Percentiles rank a stretch among this genome's conserved stretches.
Conservation (phyloP, 2,113 vertebrate genomes). For the Odobenus rosmarus region DNA sequence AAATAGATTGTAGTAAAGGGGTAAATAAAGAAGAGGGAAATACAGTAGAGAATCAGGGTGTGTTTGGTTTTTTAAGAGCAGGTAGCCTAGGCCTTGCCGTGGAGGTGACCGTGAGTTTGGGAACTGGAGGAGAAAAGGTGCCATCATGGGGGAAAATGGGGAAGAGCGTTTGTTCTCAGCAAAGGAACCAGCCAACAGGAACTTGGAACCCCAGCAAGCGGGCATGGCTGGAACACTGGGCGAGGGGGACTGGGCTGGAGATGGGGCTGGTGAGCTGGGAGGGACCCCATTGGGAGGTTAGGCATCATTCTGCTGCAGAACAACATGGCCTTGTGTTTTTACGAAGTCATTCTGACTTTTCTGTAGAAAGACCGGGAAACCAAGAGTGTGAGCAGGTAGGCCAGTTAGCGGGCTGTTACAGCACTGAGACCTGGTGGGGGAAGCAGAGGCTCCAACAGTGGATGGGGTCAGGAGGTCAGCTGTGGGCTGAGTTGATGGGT, state of each 20-base stretch:
- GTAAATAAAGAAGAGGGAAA: not conserved
- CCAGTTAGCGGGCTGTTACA: not conserved
- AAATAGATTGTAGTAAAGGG: not conserved
- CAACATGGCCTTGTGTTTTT: not conserved
- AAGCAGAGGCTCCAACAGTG: not conserved
- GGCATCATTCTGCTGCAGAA: not conserved
- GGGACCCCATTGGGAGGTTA: not conserved
- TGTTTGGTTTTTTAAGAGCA: not conserved
- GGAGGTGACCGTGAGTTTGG: not conserved
- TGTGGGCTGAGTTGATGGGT: not conserved
- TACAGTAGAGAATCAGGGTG: not conserved
- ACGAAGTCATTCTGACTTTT: not conserved
- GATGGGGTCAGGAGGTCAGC: not conserved
- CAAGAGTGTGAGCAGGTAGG: not conserved
- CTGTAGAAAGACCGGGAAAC: not conserved
- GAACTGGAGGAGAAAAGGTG: not conserved
- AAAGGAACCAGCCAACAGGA: not conserved
- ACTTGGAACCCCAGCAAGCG: too few relatives aligned
- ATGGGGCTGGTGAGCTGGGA: not conserved
- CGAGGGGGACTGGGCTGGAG: not conserved
- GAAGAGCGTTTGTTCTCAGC: not conserved
- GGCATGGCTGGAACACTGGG: not conserved
- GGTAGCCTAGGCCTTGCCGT: not conserved
- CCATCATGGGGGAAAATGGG: too few relatives aligned
- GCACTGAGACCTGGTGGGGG: accelerated